A percentile compares a stretch with the other conserved stretches of the same genome.
Evolutionary conservation across 1,140 invertebrate species (phyloP).

Genomic region (Drosophila parvula): DNA sequence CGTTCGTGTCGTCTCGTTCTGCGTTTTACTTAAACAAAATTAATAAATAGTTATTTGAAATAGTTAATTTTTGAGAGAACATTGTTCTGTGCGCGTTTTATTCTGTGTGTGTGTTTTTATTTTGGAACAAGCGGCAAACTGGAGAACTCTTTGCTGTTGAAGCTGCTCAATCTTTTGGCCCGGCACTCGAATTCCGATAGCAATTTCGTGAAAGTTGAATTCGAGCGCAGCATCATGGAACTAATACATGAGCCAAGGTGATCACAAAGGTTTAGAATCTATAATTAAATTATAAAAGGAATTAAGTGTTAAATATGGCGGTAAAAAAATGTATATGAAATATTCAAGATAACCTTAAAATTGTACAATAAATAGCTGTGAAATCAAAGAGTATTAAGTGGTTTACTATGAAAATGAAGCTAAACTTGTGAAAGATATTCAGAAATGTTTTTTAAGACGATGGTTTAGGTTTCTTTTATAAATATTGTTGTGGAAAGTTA

Average conservation of each 20-base stretch:
- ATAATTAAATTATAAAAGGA: neutral
- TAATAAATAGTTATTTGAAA: neutral
- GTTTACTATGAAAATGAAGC: neutral
- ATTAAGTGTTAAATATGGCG: too few relatives aligned
- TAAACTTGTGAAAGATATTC: neutral
- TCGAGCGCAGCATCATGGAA: constrained; percentile 83
- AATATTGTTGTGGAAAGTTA: neutral
- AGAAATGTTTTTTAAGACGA: neutral
- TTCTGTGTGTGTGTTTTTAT: constrained; percentile 18
- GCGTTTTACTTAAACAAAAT: constrained; percentile 30
- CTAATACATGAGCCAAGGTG: constrained; percentile 79
- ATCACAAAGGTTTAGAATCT: neutral
- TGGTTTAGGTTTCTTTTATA: neutral
- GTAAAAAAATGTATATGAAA: neutral
- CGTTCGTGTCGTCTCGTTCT: constrained; percentile 55
- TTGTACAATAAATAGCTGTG: neutral
- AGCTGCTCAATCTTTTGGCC: constrained; percentile 71
- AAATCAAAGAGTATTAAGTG: neutral
- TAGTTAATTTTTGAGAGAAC: constrained; percentile 6
- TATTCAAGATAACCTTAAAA: constrained; percentile 7
- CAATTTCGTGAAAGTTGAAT: constrained; percentile 79
- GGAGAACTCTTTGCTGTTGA: constrained; percentile 78
- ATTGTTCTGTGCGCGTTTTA: too few relatives aligned
- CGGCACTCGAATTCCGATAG: constrained; percentile 62
- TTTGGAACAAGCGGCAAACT: constrained; percentile 62